phyloP scores from a whole-genome alignment of 2,888 invertebrate genomes.

The Brenthis ino region DNA sequence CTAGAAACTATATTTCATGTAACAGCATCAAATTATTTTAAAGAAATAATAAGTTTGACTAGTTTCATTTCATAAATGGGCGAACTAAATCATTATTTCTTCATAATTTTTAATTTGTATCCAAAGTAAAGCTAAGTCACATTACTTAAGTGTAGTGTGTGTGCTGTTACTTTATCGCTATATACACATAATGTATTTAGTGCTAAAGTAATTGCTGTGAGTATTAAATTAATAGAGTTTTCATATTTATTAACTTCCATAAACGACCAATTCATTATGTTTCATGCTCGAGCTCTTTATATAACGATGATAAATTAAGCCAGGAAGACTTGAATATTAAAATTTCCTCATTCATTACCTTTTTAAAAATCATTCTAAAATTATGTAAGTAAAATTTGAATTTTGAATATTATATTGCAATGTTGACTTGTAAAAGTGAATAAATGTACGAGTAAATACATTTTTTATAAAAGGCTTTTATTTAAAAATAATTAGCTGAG shows the following conservation, averaged over 20 bases:
- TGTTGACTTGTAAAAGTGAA: too few species aligned
- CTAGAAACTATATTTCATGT: too few species aligned
- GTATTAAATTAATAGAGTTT: slow-evolving; percentile 7
- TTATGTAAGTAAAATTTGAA: background rate
- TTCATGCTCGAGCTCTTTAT: slow-evolving; percentile 58
- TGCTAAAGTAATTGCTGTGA: slow-evolving; percentile 1
- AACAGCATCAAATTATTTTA: too few species aligned
- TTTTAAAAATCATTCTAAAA: slow-evolving; percentile 1
- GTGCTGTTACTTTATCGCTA: background rate
- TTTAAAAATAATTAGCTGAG: too few species aligned
- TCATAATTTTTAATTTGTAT: too few species aligned
- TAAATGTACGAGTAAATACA: too few species aligned
- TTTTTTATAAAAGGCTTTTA: too few species aligned
- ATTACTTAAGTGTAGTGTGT: too few species aligned
- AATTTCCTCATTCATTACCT: slow-evolving; percentile 29
- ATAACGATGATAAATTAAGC: slow-evolving; percentile 62
- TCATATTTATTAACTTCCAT: slow-evolving; percentile 21
- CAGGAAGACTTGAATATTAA: slow-evolving; percentile 47
- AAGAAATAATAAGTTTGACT: too few species aligned
- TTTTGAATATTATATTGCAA: background rate
- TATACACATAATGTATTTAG: background rate
- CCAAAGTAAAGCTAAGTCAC: too few species aligned
- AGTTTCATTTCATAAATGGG: too few species aligned
- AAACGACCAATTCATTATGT: slow-evolving; percentile 42
- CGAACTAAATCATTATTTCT: too few species aligned